phyloP scores from a whole-genome alignment of 2,888 invertebrate genomes.

The Gibbula magus region DNA sequence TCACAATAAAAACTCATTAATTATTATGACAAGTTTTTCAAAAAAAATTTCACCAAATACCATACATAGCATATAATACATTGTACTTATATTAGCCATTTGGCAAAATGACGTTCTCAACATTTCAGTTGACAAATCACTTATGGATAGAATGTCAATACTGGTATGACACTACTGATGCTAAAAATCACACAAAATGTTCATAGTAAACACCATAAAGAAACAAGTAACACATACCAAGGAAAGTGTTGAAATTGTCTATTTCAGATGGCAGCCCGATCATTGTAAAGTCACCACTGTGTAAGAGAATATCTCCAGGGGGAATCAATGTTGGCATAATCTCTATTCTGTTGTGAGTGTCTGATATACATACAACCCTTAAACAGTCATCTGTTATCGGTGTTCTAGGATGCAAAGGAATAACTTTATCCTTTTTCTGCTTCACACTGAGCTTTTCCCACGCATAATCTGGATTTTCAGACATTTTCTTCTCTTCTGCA shows the following conservation, averaged over 20 bases:
- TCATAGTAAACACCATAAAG: neutral
- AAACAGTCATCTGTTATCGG: slow-evolving; percentile 72
- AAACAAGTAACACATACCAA: slow-evolving; percentile 77
- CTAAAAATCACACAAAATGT: neutral
- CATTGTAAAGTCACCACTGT: slow-evolving; percentile 89
- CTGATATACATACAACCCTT: slow-evolving; percentile 89
- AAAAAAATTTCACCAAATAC: too few species aligned
- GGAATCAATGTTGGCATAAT: slow-evolving; percentile 81
- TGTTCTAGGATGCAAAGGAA: slow-evolving; percentile 48
- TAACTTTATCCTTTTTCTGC: slow-evolving; percentile 48
- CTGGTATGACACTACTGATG: too few species aligned
- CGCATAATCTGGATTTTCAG: slow-evolving; percentile 41
- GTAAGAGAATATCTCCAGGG: slow-evolving; percentile 87
- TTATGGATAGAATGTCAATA: too few species aligned
- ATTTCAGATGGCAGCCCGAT: slow-evolving; percentile 86
- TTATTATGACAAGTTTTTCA: too few species aligned
- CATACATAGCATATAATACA: too few species aligned
- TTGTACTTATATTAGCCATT: neutral
- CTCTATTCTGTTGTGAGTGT: slow-evolving; percentile 85
- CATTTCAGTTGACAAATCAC: too few species aligned
- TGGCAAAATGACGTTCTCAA: too few species aligned
- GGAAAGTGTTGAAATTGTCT: slow-evolving; percentile 85
- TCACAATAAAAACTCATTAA: too few species aligned
- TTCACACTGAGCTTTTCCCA: slow-evolving; percentile 47
- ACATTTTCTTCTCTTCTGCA: neutral